phyloP scores from a whole-genome alignment of 2,113 vertebrate species.

The Prochilodus magdalenae region DNA sequence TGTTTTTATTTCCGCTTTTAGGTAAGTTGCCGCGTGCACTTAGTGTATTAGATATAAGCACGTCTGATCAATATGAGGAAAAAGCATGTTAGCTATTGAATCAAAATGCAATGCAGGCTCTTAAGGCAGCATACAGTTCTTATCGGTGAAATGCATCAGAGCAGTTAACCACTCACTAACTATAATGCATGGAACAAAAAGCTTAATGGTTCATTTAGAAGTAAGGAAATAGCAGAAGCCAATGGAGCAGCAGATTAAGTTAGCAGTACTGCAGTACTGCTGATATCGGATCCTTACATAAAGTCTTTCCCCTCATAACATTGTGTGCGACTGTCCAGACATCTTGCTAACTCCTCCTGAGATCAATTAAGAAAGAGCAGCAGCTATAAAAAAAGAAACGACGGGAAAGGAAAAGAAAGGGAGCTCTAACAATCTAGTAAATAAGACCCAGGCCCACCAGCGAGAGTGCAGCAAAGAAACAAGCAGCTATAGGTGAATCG shows the following conservation, averaged over 20 bases:
- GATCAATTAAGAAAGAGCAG: constrained; percentile 69
- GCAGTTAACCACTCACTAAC: background rate
- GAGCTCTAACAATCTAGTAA: constrained; percentile 55
- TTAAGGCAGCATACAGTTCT: background rate
- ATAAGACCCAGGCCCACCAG: constrained; percentile 46
- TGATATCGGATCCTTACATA: background rate
- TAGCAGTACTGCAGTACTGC: background rate
- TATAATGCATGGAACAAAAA: background rate
- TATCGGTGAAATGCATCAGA: background rate
- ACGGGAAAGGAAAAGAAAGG: constrained; percentile 41
- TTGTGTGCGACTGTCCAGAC: constrained; percentile 52
- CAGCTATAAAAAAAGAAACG: constrained; percentile 55
- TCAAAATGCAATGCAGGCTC: background rate
- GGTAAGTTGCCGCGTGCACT: constrained; percentile 21
- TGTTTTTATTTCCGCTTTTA: constrained; percentile 19
- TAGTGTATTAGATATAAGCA: constrained; percentile 11
- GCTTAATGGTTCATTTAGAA: background rate
- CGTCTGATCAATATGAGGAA: constrained; percentile 35
- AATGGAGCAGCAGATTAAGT: background rate
- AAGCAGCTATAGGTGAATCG: constrained; percentile 38
- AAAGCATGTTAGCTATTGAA: background rate
- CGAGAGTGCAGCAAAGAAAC: constrained; percentile 35
- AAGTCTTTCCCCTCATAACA: background rate
- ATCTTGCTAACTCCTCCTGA: constrained; percentile 64
- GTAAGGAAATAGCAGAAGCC: background rate